A percentile compares a stretch with the other conserved stretches of the same genome.
Conservation (phyloP, 1,140 invertebrate species). For the Subanguina moxae region DNA sequence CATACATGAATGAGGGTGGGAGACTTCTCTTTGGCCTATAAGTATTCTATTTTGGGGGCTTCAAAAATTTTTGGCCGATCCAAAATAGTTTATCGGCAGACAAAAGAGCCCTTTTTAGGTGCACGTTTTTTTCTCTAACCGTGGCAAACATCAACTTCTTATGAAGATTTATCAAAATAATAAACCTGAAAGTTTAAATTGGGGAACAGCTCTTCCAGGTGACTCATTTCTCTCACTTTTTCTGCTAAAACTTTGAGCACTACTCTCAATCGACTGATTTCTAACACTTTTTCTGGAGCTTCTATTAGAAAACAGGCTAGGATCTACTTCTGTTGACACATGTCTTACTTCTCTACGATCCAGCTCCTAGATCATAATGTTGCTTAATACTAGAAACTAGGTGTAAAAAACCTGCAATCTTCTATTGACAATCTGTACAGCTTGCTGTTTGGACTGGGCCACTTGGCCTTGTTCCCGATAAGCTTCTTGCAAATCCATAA, state of each 20-base stretch:
- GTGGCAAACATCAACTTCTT: neutral
- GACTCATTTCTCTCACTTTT: conserved; percentile 19
- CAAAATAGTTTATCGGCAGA: too few species aligned
- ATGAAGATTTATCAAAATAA: conserved; percentile 13
- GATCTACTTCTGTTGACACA: conserved; percentile 38
- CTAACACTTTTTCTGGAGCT: conserved; percentile 16
- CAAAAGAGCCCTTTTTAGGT: too few species aligned
- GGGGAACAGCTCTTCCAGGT: conserved; percentile 43
- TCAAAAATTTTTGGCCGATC: too few species aligned
- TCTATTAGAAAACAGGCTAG: neutral
- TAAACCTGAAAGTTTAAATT: conserved; percentile 26
- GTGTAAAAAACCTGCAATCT: conserved; percentile 15
- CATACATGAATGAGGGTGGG: too few species aligned
- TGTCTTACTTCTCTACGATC: conserved; percentile 26
- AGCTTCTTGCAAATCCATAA: conserved; percentile 69
- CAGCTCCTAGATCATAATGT: conserved; percentile 17
- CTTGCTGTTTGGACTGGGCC: conserved; percentile 67
- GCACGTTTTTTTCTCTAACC: too few species aligned
- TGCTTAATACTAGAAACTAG: neutral
- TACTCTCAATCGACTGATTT: neutral
- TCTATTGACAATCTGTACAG: conserved; percentile 41
- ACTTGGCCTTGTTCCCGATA: conserved; percentile 79
- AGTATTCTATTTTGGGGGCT: too few species aligned
- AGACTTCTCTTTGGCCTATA: too few species aligned
- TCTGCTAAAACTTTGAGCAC: neutral